Evolutionary conservation across 1,140 invertebrate species (phyloP).

Genomic region (Nephotettix cincticeps): DNA sequence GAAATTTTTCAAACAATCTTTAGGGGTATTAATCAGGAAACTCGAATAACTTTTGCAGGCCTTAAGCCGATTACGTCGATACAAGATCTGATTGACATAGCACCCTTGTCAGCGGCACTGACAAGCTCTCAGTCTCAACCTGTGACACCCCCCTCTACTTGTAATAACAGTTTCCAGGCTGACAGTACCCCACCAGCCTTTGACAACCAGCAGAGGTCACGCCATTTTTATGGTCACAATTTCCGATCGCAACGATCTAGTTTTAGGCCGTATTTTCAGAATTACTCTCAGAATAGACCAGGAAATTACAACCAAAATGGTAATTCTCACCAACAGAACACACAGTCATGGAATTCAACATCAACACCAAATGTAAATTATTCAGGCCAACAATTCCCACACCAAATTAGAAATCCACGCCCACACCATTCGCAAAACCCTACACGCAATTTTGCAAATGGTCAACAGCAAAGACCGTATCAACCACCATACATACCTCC

Average conservation of each 20-base stretch:
- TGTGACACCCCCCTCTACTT: not conserved
- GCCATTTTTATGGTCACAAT: not conserved
- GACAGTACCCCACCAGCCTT: not conserved
- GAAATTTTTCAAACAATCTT: not conserved
- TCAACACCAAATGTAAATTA: not conserved
- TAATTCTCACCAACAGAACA: not conserved
- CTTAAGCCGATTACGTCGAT: not conserved
- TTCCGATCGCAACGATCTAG: not conserved
- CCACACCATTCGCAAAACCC: too few relatives aligned
- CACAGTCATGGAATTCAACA: not conserved
- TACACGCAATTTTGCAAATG: too few relatives aligned
- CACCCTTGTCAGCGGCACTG: not conserved
- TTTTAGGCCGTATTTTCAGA: not conserved
- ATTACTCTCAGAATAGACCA: not conserved
- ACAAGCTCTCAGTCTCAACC: not conserved
- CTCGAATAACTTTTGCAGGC: not conserved
- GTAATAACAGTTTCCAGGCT: not conserved
- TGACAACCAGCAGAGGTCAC: too few relatives aligned
- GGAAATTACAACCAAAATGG: not conserved
- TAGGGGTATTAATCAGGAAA: not conserved
- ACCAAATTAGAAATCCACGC: too few relatives aligned
- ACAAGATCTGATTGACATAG: not conserved
- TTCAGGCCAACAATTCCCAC: not conserved
- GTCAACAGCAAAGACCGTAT: not conserved
- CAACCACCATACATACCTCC: not conserved